phyloP scores from a whole-genome alignment of 2,113 vertebrate genomes.

The Phrynocephalus versicolor region DNA sequence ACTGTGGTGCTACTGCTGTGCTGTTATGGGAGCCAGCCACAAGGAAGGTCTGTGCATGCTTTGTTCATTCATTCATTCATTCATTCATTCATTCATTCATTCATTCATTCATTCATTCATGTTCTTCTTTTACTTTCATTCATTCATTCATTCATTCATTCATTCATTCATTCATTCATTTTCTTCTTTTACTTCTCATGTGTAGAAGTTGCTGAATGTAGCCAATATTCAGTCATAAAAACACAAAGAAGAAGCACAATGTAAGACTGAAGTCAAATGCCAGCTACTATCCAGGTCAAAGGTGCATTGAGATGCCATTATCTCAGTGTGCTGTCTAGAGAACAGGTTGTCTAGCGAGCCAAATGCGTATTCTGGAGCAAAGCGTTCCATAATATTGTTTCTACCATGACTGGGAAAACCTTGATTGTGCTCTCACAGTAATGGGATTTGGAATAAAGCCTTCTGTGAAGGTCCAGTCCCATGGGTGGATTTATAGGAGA shows the following conservation, averaged over 20 bases:
- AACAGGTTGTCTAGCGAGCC: neutral
- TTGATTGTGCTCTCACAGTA: neutral
- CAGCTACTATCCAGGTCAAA: neutral
- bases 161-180: neutral
- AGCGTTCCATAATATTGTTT: neutral
- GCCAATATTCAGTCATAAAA: neutral
- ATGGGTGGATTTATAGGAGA: neutral
- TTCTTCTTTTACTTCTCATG: neutral
- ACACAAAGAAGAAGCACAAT: too few species aligned
- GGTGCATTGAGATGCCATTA: neutral
- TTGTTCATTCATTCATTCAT: too few species aligned
- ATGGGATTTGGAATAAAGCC: neutral
- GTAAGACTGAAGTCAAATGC: neutral
- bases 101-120: neutral
- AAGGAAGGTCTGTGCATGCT: conserved; percentile 88
- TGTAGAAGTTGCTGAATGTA: neutral
- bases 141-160: too few species aligned
- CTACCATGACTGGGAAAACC: neutral
- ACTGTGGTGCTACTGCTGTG: conserved; percentile 87
- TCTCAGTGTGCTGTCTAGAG: neutral
- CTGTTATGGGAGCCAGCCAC: conserved; percentile 90
- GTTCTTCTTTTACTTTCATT: too few species aligned
- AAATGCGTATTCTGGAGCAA: neutral
- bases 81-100: too few species aligned
- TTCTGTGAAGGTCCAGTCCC: neutral